These are phyloP conservation scores for Panthera tigris DNA, from an alignment of 2,113 vertebrate genomes.

Conservation along the genomic window DNA sequence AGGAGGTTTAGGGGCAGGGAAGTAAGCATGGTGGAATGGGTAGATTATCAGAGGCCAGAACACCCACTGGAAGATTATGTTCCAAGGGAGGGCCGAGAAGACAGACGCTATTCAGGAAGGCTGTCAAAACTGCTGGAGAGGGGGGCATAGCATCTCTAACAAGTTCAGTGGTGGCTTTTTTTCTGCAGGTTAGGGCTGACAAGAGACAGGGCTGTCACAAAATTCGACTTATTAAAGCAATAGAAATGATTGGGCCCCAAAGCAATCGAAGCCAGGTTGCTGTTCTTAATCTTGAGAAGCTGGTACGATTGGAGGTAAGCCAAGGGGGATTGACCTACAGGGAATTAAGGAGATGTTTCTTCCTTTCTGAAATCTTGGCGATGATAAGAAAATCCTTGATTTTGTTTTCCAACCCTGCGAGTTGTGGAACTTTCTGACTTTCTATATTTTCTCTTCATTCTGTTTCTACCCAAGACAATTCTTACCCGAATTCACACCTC, in stretches of 20 bases:
- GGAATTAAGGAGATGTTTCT: not conserved
- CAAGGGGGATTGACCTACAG: not conserved
- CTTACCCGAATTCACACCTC: not conserved
- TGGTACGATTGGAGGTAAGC: not conserved
- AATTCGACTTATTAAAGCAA: not conserved
- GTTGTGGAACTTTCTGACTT: not conserved
- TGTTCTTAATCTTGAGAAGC: not conserved
- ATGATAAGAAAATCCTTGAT: not conserved
- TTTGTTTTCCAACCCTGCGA: not conserved
- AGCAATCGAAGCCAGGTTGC: not conserved
- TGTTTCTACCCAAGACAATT: not conserved
- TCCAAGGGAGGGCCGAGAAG: not conserved
- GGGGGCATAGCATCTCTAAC: not conserved
- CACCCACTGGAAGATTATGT: not conserved
- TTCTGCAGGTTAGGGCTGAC: not conserved
- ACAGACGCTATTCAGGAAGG: not conserved
- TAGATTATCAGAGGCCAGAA: not conserved
- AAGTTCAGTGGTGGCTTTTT: not conserved
- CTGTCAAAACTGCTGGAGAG: not conserved
- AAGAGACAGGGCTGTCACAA: not conserved
- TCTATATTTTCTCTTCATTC: slow-evolving; percentile 34
- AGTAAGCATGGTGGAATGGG: not conserved
- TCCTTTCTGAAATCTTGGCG: not conserved
- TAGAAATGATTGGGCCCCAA: not conserved
- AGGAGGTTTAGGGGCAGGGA: not conserved